A percentile compares a stretch with the other conserved stretches of the same genome.
Evolutionary conservation across 2,888 invertebrate genomes (phyloP).

Genomic region (Xylota sylvarum): DNA sequence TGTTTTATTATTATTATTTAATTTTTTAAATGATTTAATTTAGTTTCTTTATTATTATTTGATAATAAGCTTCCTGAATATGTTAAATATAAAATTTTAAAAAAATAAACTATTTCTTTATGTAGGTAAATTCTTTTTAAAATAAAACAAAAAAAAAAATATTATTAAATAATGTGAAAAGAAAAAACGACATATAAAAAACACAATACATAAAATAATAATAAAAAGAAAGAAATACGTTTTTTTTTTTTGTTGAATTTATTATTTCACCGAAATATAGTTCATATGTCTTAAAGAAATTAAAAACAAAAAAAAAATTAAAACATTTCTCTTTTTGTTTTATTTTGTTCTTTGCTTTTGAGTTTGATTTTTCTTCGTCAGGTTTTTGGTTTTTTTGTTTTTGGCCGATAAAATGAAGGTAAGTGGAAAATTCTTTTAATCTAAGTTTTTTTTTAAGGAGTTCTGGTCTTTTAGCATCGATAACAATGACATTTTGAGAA

Average conservation of each 20-base stretch:
- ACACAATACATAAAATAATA: constrained; percentile 64
- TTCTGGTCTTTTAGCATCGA: too few relatives aligned
- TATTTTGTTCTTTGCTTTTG: constrained; percentile 21
- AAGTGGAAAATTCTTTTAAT: constrained; percentile 20
- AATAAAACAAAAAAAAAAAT: constrained; percentile 37
- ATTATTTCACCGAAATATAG: constrained; percentile 40
- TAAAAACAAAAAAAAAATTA: constrained; percentile 19
- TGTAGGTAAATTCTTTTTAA: constrained; percentile 68
- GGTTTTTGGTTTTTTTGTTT: neutral
- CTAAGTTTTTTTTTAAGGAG: neutral
- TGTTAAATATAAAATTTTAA: constrained; percentile 68
- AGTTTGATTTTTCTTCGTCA: neutral
- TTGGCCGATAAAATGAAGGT: constrained; percentile 12
- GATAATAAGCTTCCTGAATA: constrained; percentile 71
- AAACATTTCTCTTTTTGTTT: constrained; percentile 11
- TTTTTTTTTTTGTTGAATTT: constrained; percentile 60
- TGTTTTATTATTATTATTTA: constrained; percentile 76
- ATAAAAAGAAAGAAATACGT: constrained; percentile 26
- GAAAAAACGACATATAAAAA: constrained; percentile 31
- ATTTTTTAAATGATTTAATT: constrained; percentile 75
- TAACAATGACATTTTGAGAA: too few relatives aligned
- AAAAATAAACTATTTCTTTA: constrained; percentile 66
- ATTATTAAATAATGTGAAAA: constrained; percentile 69
- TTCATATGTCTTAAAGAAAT: constrained; percentile 40
- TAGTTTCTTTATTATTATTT: constrained; percentile 74